These are phyloP conservation scores for Pseudomyrmex flavicornis DNA, from an alignment of 1,140 invertebrate species.

Conservation along the genomic window DNA sequence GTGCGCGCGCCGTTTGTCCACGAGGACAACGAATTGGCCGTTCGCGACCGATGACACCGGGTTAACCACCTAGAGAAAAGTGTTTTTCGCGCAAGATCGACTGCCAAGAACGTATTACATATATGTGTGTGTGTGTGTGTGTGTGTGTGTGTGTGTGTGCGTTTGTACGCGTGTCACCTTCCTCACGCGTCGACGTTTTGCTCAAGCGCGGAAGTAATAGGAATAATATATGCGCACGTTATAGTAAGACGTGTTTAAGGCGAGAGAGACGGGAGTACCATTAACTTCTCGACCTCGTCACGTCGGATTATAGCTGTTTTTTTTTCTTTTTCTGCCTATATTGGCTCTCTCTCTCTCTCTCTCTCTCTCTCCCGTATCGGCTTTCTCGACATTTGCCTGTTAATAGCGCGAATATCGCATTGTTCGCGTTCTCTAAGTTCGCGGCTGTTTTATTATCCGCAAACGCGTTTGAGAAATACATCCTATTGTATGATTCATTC, in stretches of 20 bases:
- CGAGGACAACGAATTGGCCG: constrained; percentile 74
- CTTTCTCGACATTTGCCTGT: neutral
- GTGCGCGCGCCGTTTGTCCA: constrained; percentile 58
- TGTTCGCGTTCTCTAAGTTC: neutral
- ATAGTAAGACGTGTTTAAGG: constrained; percentile 14
- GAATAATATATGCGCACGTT: too few relatives aligned
- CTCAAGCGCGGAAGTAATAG: neutral
- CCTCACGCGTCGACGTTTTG: neutral
- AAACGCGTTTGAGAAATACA: constrained; percentile 10
- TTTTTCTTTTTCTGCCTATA: too few relatives aligned
- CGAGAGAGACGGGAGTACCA: neutral
- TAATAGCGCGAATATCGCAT: neutral
- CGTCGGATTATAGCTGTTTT: neutral
- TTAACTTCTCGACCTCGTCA: constrained; percentile 1
- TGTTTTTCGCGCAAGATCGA: constrained; percentile 64
- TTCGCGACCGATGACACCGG: constrained; percentile 72
- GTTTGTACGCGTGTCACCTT: neutral
- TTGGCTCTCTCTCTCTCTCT: too few relatives aligned
- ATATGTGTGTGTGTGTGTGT: neutral
- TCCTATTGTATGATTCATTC: neutral
- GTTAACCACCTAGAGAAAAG: constrained; percentile 73
- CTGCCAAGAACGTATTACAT: neutral
- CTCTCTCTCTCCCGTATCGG: neutral
- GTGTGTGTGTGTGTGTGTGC: too few relatives aligned
- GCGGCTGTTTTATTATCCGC: neutral